Percentiles rank a stretch among this genome's conserved stretches.
phyloP scores from a whole-genome alignment of 2,113 vertebrate genomes.

The Echinops telfairi region DNA sequence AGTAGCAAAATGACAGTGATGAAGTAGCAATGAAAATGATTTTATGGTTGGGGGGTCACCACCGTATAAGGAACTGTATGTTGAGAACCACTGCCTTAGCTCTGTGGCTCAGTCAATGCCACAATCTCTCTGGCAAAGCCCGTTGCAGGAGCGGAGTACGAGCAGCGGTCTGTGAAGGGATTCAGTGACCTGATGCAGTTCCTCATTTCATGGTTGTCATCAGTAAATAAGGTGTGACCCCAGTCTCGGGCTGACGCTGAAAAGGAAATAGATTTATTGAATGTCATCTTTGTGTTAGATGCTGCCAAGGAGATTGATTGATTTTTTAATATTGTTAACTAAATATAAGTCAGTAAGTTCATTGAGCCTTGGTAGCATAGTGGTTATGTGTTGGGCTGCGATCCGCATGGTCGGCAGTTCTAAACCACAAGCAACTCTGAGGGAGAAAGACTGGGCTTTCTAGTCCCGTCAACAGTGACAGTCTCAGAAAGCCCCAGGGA shows the following conservation, averaged over 20 bases:
- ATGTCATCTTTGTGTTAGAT: not conserved
- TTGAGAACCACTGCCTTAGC: too few species aligned
- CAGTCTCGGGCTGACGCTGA: not conserved
- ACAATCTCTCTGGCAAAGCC: not conserved
- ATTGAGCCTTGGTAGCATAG: not conserved
- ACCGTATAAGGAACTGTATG: too few species aligned
- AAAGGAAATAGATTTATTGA: not conserved
- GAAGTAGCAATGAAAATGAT: too few species aligned
- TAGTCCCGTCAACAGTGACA: too few species aligned
- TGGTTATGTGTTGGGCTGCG: too few species aligned
- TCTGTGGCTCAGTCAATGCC: not conserved
- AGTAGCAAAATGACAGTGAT: too few species aligned
- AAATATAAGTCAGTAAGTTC: not conserved
- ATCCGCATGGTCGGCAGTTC: too few species aligned
- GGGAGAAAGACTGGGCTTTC: too few species aligned
- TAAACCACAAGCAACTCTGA: too few species aligned
- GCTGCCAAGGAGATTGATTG: not conserved
- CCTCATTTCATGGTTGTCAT: not conserved
- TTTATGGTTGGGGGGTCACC: too few species aligned
- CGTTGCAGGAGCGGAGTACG: not conserved
- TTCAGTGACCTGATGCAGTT: not conserved
- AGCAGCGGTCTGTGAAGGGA: not conserved
- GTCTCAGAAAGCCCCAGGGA: too few species aligned
- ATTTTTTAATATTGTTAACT: conserved; percentile 9
- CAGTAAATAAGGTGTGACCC: not conserved